These are phyloP conservation scores for Ctenosaura bakeri DNA, from an alignment of 2,797 vertebrate genomes.

Conservation along the genomic window DNA sequence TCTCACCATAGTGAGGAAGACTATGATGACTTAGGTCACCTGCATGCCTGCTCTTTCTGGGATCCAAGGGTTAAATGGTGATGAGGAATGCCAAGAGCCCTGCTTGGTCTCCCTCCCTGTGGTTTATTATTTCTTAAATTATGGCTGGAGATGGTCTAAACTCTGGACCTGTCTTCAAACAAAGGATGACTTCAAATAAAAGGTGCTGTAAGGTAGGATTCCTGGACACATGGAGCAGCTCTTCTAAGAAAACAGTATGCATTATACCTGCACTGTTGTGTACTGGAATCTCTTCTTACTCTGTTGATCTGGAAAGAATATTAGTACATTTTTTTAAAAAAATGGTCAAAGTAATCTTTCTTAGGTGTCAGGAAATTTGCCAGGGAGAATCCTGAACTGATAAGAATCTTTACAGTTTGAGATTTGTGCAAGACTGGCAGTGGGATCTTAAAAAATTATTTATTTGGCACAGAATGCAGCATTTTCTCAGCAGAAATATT, in stretches of 20 bases:
- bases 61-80: neutral
- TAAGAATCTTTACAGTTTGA: no score
- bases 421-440: no score
- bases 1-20: no score
- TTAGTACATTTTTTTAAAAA: no score
- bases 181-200: neutral
- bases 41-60: neutral
- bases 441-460: no score
- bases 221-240: neutral
- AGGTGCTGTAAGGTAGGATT: neutral
- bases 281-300: neutral
- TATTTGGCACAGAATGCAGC: no score
- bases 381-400: no score
- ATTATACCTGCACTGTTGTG: neutral
- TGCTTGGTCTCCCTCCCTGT: neutral
- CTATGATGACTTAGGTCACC: neutral
- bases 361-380: no score
- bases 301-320: no score
- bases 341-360: no score
- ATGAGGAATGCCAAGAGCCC: neutral
- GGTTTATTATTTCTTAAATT: neutral
- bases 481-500: no score
- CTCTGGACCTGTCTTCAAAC: neutral
- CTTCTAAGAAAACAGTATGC: neutral
- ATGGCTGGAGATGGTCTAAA: no score